Evolutionary conservation across 2,797 vertebrate genomes (phyloP).

Genomic region (Schizopygopsis malacanthus): DNA sequence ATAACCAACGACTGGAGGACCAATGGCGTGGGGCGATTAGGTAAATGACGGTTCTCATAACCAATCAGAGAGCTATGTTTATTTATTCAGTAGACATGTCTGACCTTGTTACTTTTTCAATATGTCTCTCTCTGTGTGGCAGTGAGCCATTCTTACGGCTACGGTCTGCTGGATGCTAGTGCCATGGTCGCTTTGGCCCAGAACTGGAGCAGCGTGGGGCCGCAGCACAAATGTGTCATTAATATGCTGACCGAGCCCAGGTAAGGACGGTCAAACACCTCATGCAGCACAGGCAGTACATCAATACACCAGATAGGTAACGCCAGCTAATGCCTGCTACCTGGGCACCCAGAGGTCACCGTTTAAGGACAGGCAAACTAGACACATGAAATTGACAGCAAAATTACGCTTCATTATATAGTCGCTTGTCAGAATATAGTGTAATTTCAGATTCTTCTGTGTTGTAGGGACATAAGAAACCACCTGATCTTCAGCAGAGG

Average conservation of each 20-base stretch:
- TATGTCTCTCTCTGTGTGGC: constrained; percentile 50
- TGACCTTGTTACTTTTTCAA: constrained; percentile 30
- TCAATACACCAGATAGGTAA: constrained; percentile 18
- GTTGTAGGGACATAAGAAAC: constrained; percentile 87
- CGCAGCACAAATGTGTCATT: constrained; percentile 89
- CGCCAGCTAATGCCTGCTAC: constrained; percentile 5
- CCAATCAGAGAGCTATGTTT: constrained; percentile 32
- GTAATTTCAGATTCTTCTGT: constrained; percentile 18
- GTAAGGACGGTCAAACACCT: constrained; percentile 70
- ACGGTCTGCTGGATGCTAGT: constrained; percentile 91
- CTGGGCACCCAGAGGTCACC: background rate
- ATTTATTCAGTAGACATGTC: constrained; percentile 8
- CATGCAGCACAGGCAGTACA: constrained; percentile 12
- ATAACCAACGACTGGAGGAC: constrained; percentile 92
- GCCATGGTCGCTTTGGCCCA: constrained; percentile 91
- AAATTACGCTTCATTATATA: background rate
- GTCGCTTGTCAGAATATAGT: background rate
- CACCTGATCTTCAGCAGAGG: constrained; percentile 87
- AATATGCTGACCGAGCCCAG: constrained; percentile 88
- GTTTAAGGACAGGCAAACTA: background rate
- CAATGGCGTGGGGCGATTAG: constrained; percentile 93
- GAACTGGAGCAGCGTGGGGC: constrained; percentile 91
- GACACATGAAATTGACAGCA: background rate
- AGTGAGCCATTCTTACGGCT: constrained; percentile 98
- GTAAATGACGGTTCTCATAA: constrained; percentile 67